Percentiles rank a stretch among this genome's conserved stretches.
Conservation (phyloP, 1,140 invertebrate species). For the Euschistus heros region DNA sequence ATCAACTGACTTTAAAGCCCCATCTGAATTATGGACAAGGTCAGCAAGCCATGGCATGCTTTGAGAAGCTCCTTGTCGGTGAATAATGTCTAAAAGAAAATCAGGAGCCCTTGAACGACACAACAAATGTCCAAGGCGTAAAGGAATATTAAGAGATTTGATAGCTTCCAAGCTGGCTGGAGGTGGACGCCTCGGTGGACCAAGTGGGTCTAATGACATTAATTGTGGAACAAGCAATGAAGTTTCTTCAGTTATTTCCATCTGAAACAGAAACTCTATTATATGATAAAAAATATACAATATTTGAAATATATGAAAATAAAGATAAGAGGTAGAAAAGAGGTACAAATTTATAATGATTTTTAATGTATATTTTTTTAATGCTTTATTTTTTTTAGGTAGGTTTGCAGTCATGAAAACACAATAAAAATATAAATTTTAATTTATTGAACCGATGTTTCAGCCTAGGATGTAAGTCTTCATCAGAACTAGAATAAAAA, state of each 20-base stretch:
- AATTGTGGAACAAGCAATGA: slow-evolving; percentile 74
- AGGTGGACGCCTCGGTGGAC: slow-evolving; percentile 69
- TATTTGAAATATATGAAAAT: no score
- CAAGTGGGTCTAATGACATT: slow-evolving; percentile 73
- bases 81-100: slow-evolving; percentile 86
- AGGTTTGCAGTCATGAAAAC: no score
- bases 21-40: slow-evolving; percentile 82
- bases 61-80: slow-evolving; percentile 70
- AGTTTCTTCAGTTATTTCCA: slow-evolving; percentile 80
- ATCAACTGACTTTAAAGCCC: slow-evolving; percentile 51
- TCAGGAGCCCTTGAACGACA: slow-evolving; percentile 84
- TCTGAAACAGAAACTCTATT: slow-evolving; percentile 41
- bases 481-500: no score
- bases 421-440: no score
- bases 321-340: no score
- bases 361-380: no score
- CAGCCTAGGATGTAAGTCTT: no score
- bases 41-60: slow-evolving; percentile 96
- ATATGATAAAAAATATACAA: no score
- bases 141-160: slow-evolving; percentile 61
- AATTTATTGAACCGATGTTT: no score
- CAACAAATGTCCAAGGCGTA: slow-evolving; percentile 79
- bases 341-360: no score
- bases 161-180: slow-evolving; percentile 65
- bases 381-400: no score